Evolutionary conservation across 2,888 invertebrate genomes (phyloP), one percentile per base, ranked within the genome.

Genomic region (Erebia aethiops): DNA sequence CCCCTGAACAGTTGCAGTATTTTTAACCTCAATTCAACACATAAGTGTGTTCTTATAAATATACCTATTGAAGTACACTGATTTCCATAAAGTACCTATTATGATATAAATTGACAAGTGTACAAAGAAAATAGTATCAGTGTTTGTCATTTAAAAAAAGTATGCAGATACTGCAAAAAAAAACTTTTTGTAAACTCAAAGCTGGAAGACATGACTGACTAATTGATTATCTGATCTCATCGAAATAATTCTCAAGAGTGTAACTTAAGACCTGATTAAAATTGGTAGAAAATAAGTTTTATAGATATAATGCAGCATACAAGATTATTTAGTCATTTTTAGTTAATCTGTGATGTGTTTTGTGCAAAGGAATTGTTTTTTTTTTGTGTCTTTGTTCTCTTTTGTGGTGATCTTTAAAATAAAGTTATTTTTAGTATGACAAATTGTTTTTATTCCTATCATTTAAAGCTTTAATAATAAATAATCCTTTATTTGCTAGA

Each of bases 371-470:
- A 89, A 88, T 89, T 90, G 86, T 88, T 90, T 87, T 86, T 35
- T n/a, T 73, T 81, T 73, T 81, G 76, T 81, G 79, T 84, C 83
- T 86, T 83, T 88, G 62, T 62, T 62, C 62, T 86, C 84, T 86
- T 80, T 81, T 77, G 81, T 81, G 77, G 85, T 85, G 83, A 82
- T 84, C 80, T 81, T 87, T 83, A 85, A 82, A 43, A 88, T 91
- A 92, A 91, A 92, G 84, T 84, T 91, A 92, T 92, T 90, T 91
- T 91, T 78, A 86, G 81, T 86, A 89, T 79, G 73, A 74, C 35
- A 26, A 61, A 67, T 63, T 67, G 67, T 71, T 76, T 73, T 74
- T 64, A 74, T 72, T 71, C 57, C 14, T 57, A 13, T 57, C 5
- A 11, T 21, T 1, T 56, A 26, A 2, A 11, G 5, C 13, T 3